Base-by-base conservation (phyloP, 2,797 vertebrate species). In the Smutsia gigantea region DNA sequence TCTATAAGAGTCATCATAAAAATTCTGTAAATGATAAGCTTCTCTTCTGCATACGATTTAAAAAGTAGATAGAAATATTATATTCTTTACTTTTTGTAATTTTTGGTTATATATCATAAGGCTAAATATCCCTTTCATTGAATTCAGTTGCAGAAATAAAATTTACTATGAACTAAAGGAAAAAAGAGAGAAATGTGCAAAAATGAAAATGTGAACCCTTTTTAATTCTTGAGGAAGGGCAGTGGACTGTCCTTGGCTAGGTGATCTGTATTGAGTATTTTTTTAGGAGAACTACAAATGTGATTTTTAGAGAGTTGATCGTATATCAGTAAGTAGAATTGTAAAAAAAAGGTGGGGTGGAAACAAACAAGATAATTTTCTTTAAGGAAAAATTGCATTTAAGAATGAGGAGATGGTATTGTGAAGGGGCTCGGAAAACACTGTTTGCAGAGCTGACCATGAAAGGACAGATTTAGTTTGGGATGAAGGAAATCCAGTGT, bases 121-220 rank as follows among this genome's bases (percentile, higher is more conserved):
- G 53, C 61, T 93, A 93, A 93, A 42, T 89, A 71, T 77, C 37
- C n/a, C 7, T 13, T 18, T 64, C 21, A 39, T 59, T 78, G 39
- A 93, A 87, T 85, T 93, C 34, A 90, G 27, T 86, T 85, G 23
- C 15, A 61, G 4, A 79, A 85, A 37, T 87, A 79, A 79, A 87
- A 92, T 91, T 72, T 84, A 88, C 71, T 75, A 46, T 90, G 18
- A 74, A 55, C 81, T 95, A 90, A 95, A 82, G 66, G 51, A 94
- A 90, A 78, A 75, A 34, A 53, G 21, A 90, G 11, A 90, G 10
- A 25, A 83, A 53, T 82, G 29, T 63, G 27, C 39, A 96, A 95
- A 92, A 94, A 74, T 96, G 21, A 92, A 97, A 95, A 72, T 93
- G 34, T 75, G 39, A 71, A n/a, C 17, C 69, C 49, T 88, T 34